phyloP scores from a whole-genome alignment of 2,888 invertebrate genomes.

The Parasteatoda lunata region DNA sequence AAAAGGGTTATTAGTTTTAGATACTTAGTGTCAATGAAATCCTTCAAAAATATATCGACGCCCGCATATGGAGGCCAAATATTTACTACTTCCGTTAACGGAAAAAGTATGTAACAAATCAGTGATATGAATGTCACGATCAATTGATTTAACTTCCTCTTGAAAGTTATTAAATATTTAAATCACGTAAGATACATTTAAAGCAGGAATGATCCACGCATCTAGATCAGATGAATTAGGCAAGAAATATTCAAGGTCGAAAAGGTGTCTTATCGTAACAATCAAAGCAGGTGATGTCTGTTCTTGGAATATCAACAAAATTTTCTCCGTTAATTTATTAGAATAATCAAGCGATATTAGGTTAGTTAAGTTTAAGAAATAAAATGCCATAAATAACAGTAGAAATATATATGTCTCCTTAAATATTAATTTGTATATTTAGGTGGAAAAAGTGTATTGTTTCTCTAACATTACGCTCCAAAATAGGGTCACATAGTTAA shows the following conservation, averaged over 20 bases:
- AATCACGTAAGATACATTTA: conserved; percentile 39
- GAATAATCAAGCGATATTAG: no score
- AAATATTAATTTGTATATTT: no score
- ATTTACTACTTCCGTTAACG: background rate
- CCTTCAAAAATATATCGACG: background rate
- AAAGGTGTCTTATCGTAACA: background rate
- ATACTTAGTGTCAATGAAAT: background rate
- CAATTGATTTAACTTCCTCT: conserved; percentile 33
- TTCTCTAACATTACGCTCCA: no score
- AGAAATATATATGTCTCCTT: no score
- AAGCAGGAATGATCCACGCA: conserved; percentile 23
- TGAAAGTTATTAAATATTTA: conserved; percentile 34
- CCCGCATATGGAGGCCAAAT: background rate
- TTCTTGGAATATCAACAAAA: no score
- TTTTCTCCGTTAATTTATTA: no score
- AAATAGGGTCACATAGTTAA: no score
- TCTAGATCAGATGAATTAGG: background rate
- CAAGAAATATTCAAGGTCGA: conserved; percentile 2
- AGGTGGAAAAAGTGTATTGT: no score
- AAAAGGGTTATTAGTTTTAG: no score
- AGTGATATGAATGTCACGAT: conserved; percentile 50
- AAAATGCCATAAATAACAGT: no score
- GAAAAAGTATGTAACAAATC: background rate
- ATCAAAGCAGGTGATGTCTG: no score
- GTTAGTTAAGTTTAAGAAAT: no score